Evolutionary conservation across 1,140 invertebrate species (phyloP).

Genomic region (Pinna nobilis): DNA sequence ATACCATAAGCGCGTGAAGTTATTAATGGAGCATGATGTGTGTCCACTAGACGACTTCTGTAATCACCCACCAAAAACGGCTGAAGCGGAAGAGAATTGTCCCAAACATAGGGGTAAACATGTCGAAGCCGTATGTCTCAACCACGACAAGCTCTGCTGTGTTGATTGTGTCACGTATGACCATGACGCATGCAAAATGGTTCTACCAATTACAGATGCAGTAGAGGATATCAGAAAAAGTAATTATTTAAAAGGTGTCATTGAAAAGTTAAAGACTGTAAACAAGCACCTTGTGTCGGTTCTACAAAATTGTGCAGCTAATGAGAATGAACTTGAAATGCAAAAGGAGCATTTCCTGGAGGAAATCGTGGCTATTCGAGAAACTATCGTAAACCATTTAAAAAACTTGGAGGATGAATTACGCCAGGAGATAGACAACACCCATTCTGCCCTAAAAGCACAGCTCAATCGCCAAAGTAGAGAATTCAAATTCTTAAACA

Average conservation of each 20-base stretch:
- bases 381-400: conserved; percentile 24
- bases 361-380: conserved; percentile 8
- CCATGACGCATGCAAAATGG: conserved; percentile 32
- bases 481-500: conserved; percentile 25
- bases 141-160: conserved; percentile 37
- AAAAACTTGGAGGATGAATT: conserved; percentile 26
- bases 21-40: conserved; percentile 40
- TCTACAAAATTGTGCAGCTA: conserved; percentile 20
- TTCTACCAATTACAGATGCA: conserved; percentile 22
- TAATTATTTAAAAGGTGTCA: background rate
- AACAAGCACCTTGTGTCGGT: conserved; percentile 31
- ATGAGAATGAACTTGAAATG: conserved; percentile 30
- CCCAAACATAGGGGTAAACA: conserved; percentile 23
- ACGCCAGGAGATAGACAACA: conserved; percentile 30
- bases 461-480: conserved; percentile 22
- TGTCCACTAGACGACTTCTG: conserved; percentile 32
- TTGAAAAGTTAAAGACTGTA: conserved; percentile 20
- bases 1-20: conserved; percentile 36
- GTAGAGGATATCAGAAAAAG: conserved; percentile 4
- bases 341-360: conserved; percentile 27
- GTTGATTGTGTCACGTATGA: conserved; percentile 34
- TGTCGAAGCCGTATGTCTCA: conserved; percentile 35
- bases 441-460: conserved; percentile 27
- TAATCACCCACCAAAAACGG: conserved; percentile 20
- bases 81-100: conserved; percentile 32